Evolutionary conservation across 1,140 invertebrate genomes (phyloP), one percentile per base, ranked within the genome.

Genomic region (Plectus sambesii): DNA sequence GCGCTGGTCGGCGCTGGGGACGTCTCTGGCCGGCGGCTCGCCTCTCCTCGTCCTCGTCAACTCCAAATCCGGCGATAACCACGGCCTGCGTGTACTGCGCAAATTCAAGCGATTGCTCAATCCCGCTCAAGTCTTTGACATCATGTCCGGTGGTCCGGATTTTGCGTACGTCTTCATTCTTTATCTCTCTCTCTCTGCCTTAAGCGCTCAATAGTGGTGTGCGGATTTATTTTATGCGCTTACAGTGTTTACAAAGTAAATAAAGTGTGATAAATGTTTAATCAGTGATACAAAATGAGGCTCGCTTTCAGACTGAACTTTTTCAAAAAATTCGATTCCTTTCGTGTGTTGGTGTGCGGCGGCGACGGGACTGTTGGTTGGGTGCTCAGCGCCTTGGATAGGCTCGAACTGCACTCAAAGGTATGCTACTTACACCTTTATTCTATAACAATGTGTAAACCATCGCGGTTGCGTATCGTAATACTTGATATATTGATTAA

Each of bases 71-170:
- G 89, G 89, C 58, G 89, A 94, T 75, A 93, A 93, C 74, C 87
- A 89, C 70, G 75, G 89, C 87, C 51, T 93, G n/a, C 89, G 90
- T 72, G 93, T 96, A 75, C 77, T 96, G 35, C 76, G 87, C 49
- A 79, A 88, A 50, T 93, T 96, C 72, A 92, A 90, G 69, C 89
- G 94, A 70, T 77, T 94, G 38, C 74, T 94, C 26, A 96, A 96
- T 76, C 89, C 90, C 8, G 87, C 87, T 49, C 89, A 96, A 77
- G 88, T 96, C 30, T 96, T 94, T 75, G 89, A 96, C 77, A 80
- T 96, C 56, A 89, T 90, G 70, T 76, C 76, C 62, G 74, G 75
- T 22, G 85, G 86, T 30, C 88, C 90, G 24, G 78, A 83, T 39
- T 77, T 89, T 47, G 88, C 88, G 80, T 83, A 70, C 74, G 73